A percentile compares a stretch with the other conserved stretches of the same genome.
Evolutionary conservation across 2,113 vertebrate genomes (phyloP).

Genomic region (Polypterus bichir): DNA sequence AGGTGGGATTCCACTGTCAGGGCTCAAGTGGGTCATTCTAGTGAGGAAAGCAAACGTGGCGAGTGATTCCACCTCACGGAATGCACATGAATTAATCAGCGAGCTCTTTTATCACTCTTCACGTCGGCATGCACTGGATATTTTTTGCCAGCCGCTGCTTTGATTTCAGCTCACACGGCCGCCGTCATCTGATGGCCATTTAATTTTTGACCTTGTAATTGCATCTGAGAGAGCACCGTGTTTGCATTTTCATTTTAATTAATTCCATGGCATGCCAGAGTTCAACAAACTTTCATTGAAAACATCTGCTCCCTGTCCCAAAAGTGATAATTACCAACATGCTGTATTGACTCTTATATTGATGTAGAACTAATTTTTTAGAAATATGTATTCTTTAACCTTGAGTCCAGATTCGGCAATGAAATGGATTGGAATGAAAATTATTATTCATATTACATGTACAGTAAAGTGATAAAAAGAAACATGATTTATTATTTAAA

Average conservation of each 20-base stretch:
- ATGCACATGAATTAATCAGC: too few relatives aligned
- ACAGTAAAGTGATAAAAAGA: too few relatives aligned
- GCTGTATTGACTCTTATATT: conserved; percentile 50
- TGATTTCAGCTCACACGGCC: too few relatives aligned
- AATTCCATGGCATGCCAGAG: conserved; percentile 27
- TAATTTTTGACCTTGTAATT: conserved; percentile 19
- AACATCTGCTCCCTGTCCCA: conserved; percentile 49
- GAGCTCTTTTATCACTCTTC: too few relatives aligned
- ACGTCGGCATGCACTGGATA: too few relatives aligned
- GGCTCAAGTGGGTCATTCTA: too few relatives aligned
- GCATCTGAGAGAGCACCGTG: conserved; percentile 32
- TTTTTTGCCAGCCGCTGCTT: too few relatives aligned
- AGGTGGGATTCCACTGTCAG: too few relatives aligned
- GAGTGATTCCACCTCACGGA: too few relatives aligned
- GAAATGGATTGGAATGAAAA: conserved; percentile 12
- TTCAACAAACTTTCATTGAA: conserved; percentile 26
- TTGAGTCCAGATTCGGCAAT: conserved; percentile 32
- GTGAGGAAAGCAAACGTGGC: too few relatives aligned
- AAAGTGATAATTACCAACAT: conserved; percentile 63
- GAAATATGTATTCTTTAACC: conserved; percentile 40
- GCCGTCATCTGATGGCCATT: background rate
- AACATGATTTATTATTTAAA: too few relatives aligned
- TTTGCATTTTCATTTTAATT: conserved; percentile 49
- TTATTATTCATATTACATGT: too few relatives aligned
- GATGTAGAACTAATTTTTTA: conserved; percentile 63